Base-by-base conservation (phyloP, 2,113 vertebrate genomes). In the Perognathus longimembris region DNA sequence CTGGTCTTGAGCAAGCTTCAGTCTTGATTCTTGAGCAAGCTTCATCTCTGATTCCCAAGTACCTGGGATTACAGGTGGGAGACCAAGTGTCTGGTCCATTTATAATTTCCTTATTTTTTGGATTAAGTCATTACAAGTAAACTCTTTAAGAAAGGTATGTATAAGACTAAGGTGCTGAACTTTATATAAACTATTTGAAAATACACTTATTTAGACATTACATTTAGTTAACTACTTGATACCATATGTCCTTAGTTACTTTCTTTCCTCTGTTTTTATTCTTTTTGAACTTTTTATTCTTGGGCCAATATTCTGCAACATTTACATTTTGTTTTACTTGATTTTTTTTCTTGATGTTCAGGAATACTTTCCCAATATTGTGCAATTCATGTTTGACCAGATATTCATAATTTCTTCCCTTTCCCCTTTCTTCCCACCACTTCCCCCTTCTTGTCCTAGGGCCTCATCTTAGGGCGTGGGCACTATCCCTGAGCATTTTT, bases 121-220 rank as follows among this genome's bases (percentile, higher is more conserved):
- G 36, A 76, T 15, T 77, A 78, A 92, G 77, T 77, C 28, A 40
- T 74, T 45, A 45, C 81, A 67, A 79, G 32, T 34, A 78, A 88
- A 7, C 76, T 77, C 32, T 45, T 59, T 83, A 89, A 75, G 42
- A 77, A 91, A 77, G 7, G 1, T 73, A 10, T 87, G 28, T 82
- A 0, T 71, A 57, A 78, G 6, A 22, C 20, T 22, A 69, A 22
- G 32, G 40, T 78, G 91, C n/a, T 70, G 70, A 92, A 70, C 63
- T 84, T 9, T 69, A 45, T 45, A 45, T n/a, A 92, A 74, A 91
- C 61, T 87, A 77, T 34, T 89, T 95, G 61, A 90, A 63, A 94
- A 80, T 84, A 40, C 70, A 34, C 67, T 86, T 89, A 59, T 75
- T 76, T 17, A 5, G 50, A 26, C 22, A 20, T 94, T 59, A 89